These are phyloP conservation scores for Aleiodes leptofemur DNA, from an alignment of 2,888 invertebrate species.

Conservation along the genomic window DNA sequence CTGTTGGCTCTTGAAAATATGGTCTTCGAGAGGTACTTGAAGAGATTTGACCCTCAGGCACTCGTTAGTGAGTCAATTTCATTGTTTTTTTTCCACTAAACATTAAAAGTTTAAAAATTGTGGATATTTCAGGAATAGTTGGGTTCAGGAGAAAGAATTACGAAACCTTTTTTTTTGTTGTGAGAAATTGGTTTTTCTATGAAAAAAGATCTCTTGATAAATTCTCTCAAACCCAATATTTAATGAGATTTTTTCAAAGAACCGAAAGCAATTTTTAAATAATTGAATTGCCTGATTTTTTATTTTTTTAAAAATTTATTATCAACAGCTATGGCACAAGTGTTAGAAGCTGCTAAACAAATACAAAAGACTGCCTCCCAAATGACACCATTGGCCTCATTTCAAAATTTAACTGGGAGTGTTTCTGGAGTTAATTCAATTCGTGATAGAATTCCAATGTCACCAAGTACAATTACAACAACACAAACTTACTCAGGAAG, in stretches of 20 bases:
- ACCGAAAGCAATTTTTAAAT: too few species aligned
- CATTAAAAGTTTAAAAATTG: not conserved
- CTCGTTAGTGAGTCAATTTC: slow-evolving; percentile 74
- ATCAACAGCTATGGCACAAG: slow-evolving; percentile 54
- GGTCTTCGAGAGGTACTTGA: slow-evolving; percentile 76
- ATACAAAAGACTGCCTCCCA: slow-evolving; percentile 55
- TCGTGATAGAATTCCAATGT: slow-evolving; percentile 48
- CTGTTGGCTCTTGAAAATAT: slow-evolving; percentile 77
- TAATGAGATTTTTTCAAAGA: too few species aligned
- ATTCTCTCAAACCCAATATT: too few species aligned
- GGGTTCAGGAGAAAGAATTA: too few species aligned
- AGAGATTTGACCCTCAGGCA: slow-evolving; percentile 75
- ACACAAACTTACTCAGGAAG: slow-evolving; percentile 52
- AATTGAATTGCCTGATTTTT: too few species aligned
- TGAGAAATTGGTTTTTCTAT: too few species aligned
- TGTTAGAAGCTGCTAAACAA: slow-evolving; percentile 58
- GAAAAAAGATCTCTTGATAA: too few species aligned
- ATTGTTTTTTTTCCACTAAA: slow-evolving; percentile 34
- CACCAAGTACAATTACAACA: slow-evolving; percentile 54
- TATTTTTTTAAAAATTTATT: not conserved
- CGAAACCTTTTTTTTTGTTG: too few species aligned
- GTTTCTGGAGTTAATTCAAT: slow-evolving; percentile 40
- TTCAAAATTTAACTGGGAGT: slow-evolving; percentile 50
- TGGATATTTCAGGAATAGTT: too few species aligned
- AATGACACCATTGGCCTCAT: slow-evolving; percentile 52